Percentiles rank a stretch among this genome's conserved stretches.
Conservation (phyloP, 2,113 vertebrate species). For the Cranoglanis bouderius region DNA sequence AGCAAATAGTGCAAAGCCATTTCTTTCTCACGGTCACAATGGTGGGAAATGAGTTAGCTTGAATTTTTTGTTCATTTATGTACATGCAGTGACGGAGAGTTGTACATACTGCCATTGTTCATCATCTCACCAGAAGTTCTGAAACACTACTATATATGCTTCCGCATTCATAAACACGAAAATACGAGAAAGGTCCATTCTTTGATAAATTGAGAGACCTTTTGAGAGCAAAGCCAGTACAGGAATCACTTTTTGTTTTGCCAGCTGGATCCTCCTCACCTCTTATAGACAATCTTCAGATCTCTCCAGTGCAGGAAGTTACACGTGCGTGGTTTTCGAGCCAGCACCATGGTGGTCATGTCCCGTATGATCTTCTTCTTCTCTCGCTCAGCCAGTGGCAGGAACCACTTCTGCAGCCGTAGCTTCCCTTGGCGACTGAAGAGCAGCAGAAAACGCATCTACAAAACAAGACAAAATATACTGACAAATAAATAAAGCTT, state of each 20-base stretch:
- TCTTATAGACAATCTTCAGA: conserved; percentile 97
- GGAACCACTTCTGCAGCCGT: conserved; percentile 96
- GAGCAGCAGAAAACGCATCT: conserved; percentile 96
- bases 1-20: not conserved
- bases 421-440: conserved; percentile 98
- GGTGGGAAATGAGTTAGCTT: not conserved
- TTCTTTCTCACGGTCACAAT: not conserved
- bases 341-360: conserved; percentile 86
- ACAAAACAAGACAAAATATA: not conserved
- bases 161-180: not conserved
- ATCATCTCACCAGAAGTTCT: not conserved
- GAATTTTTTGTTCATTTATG: not conserved
- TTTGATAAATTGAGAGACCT: not conserved
- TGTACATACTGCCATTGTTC: not conserved
- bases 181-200: not conserved
- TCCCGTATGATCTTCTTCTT: conserved; percentile 93
- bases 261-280: conserved; percentile 64
- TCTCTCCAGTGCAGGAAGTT: conserved; percentile 98
- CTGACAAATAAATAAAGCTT: not conserved
- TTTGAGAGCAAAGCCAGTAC: not conserved
- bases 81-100: not conserved
- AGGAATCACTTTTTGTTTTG: not conserved
- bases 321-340: conserved; percentile 85
- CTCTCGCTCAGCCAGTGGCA: conserved; percentile 87
- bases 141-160: not conserved